These are phyloP conservation scores for Phalloptychus januarius DNA, from an alignment of 2,797 vertebrate genomes.

Conservation along the genomic window DNA sequence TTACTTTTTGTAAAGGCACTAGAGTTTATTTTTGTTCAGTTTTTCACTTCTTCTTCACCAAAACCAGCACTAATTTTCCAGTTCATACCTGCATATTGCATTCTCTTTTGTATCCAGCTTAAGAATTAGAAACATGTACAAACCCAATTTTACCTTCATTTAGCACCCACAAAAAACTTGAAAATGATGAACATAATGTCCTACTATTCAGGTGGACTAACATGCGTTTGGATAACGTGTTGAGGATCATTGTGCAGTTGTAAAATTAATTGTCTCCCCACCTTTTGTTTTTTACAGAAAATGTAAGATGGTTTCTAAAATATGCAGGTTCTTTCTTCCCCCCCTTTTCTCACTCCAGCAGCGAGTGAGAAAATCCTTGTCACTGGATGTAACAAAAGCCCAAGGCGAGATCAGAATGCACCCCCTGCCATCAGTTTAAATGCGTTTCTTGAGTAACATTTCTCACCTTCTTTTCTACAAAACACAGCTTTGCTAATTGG, in stretches of 20 bases:
- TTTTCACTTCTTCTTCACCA: background rate
- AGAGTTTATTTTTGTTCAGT: background rate
- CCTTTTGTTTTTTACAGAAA: background rate
- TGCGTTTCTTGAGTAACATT: background rate
- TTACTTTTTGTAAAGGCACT: background rate
- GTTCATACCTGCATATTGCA: background rate
- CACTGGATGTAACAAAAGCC: background rate
- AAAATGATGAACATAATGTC: background rate
- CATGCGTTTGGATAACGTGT: background rate
- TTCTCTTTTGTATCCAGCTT: background rate
- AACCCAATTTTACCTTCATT: background rate
- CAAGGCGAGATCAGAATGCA: background rate
- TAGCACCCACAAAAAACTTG: background rate
- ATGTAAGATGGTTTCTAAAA: background rate
- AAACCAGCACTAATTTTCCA: background rate
- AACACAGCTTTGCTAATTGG: slow-evolving; percentile 6
- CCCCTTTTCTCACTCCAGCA: background rate
- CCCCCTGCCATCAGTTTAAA: background rate
- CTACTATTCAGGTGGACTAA: background rate
- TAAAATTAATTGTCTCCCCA: background rate
- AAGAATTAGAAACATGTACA: background rate
- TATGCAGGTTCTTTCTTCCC: too few species aligned
- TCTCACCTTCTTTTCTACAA: background rate
- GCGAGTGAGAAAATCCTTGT: too few species aligned
- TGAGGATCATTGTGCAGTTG: background rate